Percentiles rank a stretch among this genome's conserved stretches.
Conservation (phyloP, 1,140 invertebrate species). For the Nymphalis io region DNA sequence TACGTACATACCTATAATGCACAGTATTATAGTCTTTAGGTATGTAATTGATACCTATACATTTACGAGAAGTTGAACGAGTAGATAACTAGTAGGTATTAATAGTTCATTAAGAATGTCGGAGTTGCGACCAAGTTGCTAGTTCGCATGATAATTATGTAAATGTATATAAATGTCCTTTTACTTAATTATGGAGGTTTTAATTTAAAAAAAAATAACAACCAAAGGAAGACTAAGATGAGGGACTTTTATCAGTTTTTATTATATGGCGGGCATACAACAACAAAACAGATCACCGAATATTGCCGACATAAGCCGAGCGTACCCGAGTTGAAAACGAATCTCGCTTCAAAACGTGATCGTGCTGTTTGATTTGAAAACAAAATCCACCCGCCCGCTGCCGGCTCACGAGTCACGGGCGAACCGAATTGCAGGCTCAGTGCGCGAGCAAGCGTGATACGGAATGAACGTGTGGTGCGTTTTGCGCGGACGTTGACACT, state of each 20-base stretch:
- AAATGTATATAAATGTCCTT: constrained; percentile 15
- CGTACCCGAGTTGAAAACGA: constrained; percentile 66
- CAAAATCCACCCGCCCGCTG: constrained; percentile 73
- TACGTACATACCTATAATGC: not conserved
- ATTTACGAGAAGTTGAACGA: not conserved
- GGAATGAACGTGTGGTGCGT: constrained; percentile 80
- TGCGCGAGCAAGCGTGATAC: constrained; percentile 79
- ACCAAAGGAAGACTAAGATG: constrained; percentile 24
- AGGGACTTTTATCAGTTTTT: constrained; percentile 49
- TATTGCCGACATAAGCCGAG: constrained; percentile 56
- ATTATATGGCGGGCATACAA: constrained; percentile 51
- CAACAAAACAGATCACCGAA: constrained; percentile 65
- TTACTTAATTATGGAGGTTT: constrained; percentile 8
- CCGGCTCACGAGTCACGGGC: constrained; percentile 63
- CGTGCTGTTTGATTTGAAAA: constrained; percentile 79
- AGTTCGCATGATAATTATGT: constrained; percentile 5
- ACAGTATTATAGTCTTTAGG: not conserved
- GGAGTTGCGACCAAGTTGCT: not conserved
- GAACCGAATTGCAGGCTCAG: constrained; percentile 67
- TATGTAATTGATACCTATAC: not conserved
- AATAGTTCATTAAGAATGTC: constrained; percentile 6
- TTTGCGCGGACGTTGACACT: constrained; percentile 78
- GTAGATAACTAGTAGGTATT: not conserved
- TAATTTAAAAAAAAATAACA: constrained; percentile 5
- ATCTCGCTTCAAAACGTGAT: constrained; percentile 77